Base-by-base conservation (phyloP, 1,140 invertebrate species). In the Melipona quadrifasciata region DNA sequence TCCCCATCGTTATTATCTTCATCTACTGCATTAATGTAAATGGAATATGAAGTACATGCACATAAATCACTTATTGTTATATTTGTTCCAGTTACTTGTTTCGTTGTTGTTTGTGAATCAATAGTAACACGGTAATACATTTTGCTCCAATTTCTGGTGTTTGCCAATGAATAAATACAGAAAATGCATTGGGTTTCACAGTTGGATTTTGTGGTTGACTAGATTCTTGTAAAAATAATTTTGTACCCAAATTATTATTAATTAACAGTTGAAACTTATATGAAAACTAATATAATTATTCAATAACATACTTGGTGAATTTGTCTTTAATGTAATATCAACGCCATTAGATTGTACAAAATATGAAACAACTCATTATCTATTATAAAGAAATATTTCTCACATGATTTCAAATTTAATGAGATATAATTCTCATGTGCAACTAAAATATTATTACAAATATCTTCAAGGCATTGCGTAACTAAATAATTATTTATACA, bases 101-200 rank as follows among this genome's bases (percentile, higher is more conserved):
- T 72, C 6, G 6, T 85, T 1, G 12, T 86, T 6, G 27, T 74
- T 16, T 61, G 68, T 39, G 70, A 47, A 14, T 84, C 53, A 65
- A 89, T 51, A 47, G 51, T 90, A n/a, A 94, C 58, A 68, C 72
- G 80, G 81, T 94, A 14, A 93, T 75, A 68, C 93, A 94, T 12
- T 57, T 79, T 2, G 73, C 58, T 21, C 86, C 92, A 1, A 73
- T 47, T 64, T 79, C 17, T 34, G 93, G 92, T 10, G 80, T 68
- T n/a, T 90, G 19, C 93, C 93, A 93, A 10, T 58, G 51, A 27
- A 93, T 77, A 19, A 14, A 57, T 31, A 93, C 72, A 10, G 87
- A 79, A 81, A 71, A 87, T 70, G 88, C 80, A 51, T 82, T 79
- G 8, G 89, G 24, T 75, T 16, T 51, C 24, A 86, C 74, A 10